phyloP scores from a whole-genome alignment of 2,888 invertebrate genomes.

The Lamellibrachia columna region DNA sequence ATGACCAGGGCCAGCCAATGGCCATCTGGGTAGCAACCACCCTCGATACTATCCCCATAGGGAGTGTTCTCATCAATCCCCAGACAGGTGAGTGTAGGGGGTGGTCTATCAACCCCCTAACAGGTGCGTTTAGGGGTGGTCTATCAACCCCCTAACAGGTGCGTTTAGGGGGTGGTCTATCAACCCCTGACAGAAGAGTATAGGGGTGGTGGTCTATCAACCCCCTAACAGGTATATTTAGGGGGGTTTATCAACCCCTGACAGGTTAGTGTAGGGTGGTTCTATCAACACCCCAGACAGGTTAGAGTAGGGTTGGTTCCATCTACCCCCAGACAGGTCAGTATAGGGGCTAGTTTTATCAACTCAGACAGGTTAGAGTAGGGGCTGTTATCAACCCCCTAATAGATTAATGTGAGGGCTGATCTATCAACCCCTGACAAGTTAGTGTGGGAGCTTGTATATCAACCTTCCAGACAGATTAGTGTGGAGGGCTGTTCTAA shows the following conservation, averaged over 20 bases:
- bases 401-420: too few species aligned
- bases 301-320: too few species aligned
- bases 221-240: too few species aligned
- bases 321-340: neutral
- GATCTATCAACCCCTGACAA: too few species aligned
- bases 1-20: constrained; percentile 39
- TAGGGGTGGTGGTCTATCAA: too few species aligned
- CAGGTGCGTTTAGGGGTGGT: neutral
- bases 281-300: too few species aligned
- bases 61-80: constrained; percentile 89
- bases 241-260: too few species aligned
- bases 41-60: constrained; percentile 84
- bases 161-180: neutral
- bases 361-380: neutral
- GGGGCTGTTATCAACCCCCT: too few species aligned
- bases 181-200: neutral
- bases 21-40: constrained; percentile 84
- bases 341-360: neutral
- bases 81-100: constrained; percentile 55
- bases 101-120: neutral
- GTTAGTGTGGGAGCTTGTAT: too few species aligned
- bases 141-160: neutral
- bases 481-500: too few species aligned
- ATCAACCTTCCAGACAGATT: too few species aligned
- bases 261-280: too few species aligned